Evolutionary conservation across 2,797 vertebrate genomes (phyloP), one percentile per base, ranked within the genome.

Genomic region (Ceyx erithaca): DNA sequence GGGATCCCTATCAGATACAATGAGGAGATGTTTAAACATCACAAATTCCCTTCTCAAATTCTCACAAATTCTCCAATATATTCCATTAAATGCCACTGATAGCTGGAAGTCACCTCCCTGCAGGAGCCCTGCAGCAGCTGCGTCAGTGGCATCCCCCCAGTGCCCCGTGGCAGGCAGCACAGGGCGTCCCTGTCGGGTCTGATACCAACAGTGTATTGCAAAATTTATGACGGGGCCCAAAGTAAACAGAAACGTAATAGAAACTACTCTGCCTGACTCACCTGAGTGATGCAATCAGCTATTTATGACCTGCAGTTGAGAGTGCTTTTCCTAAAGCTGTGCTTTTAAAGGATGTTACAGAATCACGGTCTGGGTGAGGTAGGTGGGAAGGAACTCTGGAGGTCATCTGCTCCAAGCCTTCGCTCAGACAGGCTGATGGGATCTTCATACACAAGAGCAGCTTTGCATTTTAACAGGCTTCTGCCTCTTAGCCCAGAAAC

Each of bases 361-460:
- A 72, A 43, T 19, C 54, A 54, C 59, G 62, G 80, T 12, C 5
- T 0, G 1, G 30, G 1, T 43, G 59, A 61, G n/a, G 40, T 3
- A 61, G n/a, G 40, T 3, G 20, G 63, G 48, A 48, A 37, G 23
- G 48, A 16, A 40, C 14, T 76, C 43, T 28, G 57, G 22, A 48
- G 21, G 33, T 37, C 37, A 55, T 11, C 71, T 51, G 35, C n/a
- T 14, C 61, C 46, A 35, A 16, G 1, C 3, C 21, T 28, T 30
- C 4, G 18, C 52, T 54, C 52, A 12, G 28, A 18, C 54, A 55
- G 54, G 48, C 9, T 0, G 0, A 58, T 0, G 22, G 16, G 20
- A 68, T 26, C 57, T 68, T 61, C 40, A 78, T 57, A 63, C 69
- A n/a, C 22, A 26, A 28, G 3, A 84, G 35, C 59, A 84, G 35